Conservation (phyloP, 1,140 invertebrate genomes). For the Galendromus occidentalis region DNA sequence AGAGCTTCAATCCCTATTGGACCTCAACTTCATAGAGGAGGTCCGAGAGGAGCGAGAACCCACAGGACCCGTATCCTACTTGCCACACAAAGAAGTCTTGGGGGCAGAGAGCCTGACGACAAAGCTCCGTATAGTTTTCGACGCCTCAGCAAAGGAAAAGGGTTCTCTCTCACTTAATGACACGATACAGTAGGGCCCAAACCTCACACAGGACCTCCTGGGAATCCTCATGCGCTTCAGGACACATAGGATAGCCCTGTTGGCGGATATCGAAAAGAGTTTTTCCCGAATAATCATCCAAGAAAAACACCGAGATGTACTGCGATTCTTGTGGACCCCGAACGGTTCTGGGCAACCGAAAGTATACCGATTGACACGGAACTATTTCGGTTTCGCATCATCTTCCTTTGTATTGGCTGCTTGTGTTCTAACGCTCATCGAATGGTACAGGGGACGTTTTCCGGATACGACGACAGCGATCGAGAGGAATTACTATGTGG, state of each 20-base stretch:
- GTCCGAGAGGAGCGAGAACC: too few relatives aligned
- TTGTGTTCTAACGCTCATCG: too few relatives aligned
- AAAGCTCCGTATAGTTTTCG: slow-evolving; percentile 21
- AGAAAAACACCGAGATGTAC: slow-evolving; percentile 8
- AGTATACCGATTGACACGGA: too few relatives aligned
- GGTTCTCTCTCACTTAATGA: slow-evolving; percentile 1
- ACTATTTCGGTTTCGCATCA: too few relatives aligned
- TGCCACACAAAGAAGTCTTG: slow-evolving; percentile 22
- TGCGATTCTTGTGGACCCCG: neutral
- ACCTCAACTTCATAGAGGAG: too few relatives aligned
- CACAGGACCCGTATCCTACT: slow-evolving; percentile 13
- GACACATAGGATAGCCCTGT: neutral
- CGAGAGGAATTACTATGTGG: too few relatives aligned
- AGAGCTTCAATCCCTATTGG: too few relatives aligned
- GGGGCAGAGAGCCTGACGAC: slow-evolving; percentile 19
- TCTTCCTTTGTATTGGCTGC: too few relatives aligned
- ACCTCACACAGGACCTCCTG: neutral
- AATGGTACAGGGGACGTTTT: too few relatives aligned
- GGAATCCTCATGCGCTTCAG: slow-evolving; percentile 11
- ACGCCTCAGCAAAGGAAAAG: slow-evolving; percentile 13
- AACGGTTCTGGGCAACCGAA: too few relatives aligned
- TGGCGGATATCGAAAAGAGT: neutral
- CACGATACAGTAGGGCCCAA: neutral
- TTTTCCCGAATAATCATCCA: neutral
- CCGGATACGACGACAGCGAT: too few relatives aligned